A percentile compares a stretch with the other conserved stretches of the same genome.
Conservation (phyloP, 2,888 invertebrate genomes). For the Drosophila diplacantha region DNA sequence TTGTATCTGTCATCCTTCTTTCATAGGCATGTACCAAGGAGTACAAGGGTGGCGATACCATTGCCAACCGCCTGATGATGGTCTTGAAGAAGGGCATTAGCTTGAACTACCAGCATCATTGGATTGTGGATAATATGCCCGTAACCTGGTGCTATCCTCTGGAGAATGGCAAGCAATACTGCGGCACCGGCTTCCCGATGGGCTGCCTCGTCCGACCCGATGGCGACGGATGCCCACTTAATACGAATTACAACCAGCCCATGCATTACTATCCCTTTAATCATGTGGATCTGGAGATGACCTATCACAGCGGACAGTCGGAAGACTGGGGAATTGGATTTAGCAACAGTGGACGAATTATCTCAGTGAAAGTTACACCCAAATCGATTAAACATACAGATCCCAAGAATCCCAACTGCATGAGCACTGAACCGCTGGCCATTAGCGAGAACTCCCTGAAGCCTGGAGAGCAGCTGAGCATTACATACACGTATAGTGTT, state of each 20-base stretch:
- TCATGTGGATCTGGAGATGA: conserved; percentile 95
- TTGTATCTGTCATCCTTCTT: not conserved
- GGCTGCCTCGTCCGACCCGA: conserved; percentile 89
- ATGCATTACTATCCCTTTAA: conserved; percentile 96
- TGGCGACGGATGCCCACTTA: conserved; percentile 80
- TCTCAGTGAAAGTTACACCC: conserved; percentile 85
- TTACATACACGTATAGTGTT: conserved; percentile 93
- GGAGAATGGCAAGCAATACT: conserved; percentile 87
- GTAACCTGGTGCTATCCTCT: conserved; percentile 96
- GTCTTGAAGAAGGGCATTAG: conserved; percentile 94
- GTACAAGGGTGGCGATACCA: conserved; percentile 82
- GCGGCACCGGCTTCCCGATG: conserved; percentile 98
- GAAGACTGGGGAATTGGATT: conserved; percentile 93
- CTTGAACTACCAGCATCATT: conserved; percentile 98
- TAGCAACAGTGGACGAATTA: conserved; percentile 92
- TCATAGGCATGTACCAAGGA: conserved; percentile 81
- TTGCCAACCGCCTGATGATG: conserved; percentile 84
- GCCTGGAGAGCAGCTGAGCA: conserved; percentile 79
- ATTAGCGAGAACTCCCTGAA: conserved; percentile 81
- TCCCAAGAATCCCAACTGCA: conserved; percentile 79
- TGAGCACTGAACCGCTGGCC: conserved; percentile 82
- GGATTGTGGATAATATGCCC: conserved; percentile 99
- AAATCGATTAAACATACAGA: conserved; percentile 81
- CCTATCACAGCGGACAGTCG: conserved; percentile 91
- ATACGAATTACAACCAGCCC: conserved; percentile 80